Conservation (phyloP, 1,140 invertebrate genomes). For the Drosophila pectinifera region DNA sequence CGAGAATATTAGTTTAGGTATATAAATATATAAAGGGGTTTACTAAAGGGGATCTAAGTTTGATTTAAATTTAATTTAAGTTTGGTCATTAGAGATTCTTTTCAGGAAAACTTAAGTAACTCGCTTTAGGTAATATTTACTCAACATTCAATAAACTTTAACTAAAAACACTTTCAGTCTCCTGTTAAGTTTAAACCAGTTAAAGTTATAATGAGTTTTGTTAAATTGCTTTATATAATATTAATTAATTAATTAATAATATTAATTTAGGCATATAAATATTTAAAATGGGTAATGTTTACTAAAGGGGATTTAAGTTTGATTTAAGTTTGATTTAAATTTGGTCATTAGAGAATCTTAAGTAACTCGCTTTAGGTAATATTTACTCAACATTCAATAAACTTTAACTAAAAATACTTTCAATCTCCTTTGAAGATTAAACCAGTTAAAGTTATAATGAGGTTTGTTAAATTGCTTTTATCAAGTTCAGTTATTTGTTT, state of each 20-base stretch:
- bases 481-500: neutral
- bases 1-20: neutral
- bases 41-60: neutral
- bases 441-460: neutral
- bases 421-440: neutral
- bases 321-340: neutral
- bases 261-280: neutral
- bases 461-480: neutral
- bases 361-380: neutral
- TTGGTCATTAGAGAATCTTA: neutral
- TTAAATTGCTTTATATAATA: too few relatives aligned
- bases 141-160: too few relatives aligned
- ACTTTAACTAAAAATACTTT: neutral
- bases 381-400: too few relatives aligned
- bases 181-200: neutral
- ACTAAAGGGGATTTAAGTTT: neutral
- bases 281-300: neutral
- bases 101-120: neutral
- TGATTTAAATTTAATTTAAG: neutral
- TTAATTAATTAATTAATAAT: too few relatives aligned
- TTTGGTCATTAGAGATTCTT: neutral
- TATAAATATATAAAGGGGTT: neutral
- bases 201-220: neutral
- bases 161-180: neutral
- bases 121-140: neutral